Evolutionary conservation across 1,140 invertebrate species (phyloP).

Genomic region (Solenopsis fugax): DNA sequence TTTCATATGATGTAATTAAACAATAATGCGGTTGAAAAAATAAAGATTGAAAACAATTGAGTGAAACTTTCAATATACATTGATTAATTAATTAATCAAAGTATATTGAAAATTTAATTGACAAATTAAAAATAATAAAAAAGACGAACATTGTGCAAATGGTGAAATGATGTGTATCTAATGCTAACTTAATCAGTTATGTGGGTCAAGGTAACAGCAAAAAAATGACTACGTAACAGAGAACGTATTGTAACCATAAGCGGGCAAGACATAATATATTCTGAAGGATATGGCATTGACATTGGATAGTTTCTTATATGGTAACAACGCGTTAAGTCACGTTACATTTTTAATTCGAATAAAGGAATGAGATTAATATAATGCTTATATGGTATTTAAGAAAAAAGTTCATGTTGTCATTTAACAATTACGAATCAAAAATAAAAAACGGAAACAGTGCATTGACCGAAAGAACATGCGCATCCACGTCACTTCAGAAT

Average conservation of each 20-base stretch:
- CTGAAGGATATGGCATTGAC: slow-evolving; percentile 74
- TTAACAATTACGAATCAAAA: not conserved
- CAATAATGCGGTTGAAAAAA: not conserved
- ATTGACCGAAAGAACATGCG: slow-evolving; percentile 47
- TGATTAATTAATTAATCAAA: slow-evolving; percentile 34
- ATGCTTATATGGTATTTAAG: not conserved
- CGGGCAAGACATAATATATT: slow-evolving; percentile 77
- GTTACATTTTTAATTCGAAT: slow-evolving; percentile 59
- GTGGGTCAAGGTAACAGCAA: slow-evolving; percentile 83
- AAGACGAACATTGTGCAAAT: slow-evolving; percentile 66
- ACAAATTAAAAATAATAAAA: not conserved
- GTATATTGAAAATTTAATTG: too few species aligned
- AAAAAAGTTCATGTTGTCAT: slow-evolving; percentile 1
- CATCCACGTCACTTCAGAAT: slow-evolving; percentile 48
- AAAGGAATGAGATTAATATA: slow-evolving; percentile 61
- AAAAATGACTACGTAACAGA: slow-evolving; percentile 80
- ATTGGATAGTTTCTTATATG: slow-evolving; percentile 69
- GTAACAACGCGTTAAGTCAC: slow-evolving; percentile 66
- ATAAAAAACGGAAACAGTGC: slow-evolving; percentile 50
- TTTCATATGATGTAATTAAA: not conserved
- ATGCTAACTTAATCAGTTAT: slow-evolving; percentile 71
- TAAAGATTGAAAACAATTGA: not conserved
- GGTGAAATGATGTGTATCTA: slow-evolving; percentile 79
- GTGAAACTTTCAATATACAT: not conserved
- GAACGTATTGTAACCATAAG: slow-evolving; percentile 82